Percentiles rank a stretch among this genome's conserved stretches.
phyloP scores from a whole-genome alignment of 1,140 invertebrate genomes.

The Zeugodacus cucurbitae region DNA sequence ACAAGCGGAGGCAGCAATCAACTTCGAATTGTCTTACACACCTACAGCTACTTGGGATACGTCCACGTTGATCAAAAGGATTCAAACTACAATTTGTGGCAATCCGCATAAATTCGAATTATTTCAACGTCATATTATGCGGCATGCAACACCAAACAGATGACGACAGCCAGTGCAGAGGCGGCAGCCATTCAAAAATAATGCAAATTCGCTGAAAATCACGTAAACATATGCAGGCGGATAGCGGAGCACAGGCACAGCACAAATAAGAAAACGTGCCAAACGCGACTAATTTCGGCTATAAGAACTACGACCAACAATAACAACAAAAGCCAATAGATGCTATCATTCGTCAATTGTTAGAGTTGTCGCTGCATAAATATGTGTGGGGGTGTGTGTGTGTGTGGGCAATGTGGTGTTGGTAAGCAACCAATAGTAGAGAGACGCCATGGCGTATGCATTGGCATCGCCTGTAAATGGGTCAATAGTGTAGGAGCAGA shows the following conservation, averaged over 20 bases:
- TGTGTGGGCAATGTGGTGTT: background rate
- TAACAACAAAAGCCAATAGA: background rate
- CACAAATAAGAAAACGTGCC: constrained; percentile 32
- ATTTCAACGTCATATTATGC: constrained; percentile 9
- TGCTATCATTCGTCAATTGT: background rate
- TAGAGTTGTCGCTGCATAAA: background rate
- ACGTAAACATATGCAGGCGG: background rate
- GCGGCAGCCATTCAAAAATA: background rate
- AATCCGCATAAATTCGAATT: background rate
- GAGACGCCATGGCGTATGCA: background rate
- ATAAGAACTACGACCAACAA: background rate
- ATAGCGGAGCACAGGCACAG: background rate
- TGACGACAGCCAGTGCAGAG: background rate
- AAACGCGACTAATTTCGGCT: constrained; percentile 8
- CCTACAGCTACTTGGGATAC: background rate
- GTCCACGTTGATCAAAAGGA: background rate
- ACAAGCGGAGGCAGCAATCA: too few relatives aligned
- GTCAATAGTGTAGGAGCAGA: background rate
- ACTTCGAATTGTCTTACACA: background rate
- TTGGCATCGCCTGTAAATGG: background rate
- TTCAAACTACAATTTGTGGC: background rate
- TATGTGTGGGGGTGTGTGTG: background rate
- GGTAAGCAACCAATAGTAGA: background rate
- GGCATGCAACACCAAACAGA: constrained; percentile 16
- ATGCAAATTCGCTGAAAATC: background rate